Evolutionary conservation across 2,113 vertebrate genomes (phyloP), one percentile per base, ranked within the genome.

Genomic region (Synchiropus splendidus): DNA sequence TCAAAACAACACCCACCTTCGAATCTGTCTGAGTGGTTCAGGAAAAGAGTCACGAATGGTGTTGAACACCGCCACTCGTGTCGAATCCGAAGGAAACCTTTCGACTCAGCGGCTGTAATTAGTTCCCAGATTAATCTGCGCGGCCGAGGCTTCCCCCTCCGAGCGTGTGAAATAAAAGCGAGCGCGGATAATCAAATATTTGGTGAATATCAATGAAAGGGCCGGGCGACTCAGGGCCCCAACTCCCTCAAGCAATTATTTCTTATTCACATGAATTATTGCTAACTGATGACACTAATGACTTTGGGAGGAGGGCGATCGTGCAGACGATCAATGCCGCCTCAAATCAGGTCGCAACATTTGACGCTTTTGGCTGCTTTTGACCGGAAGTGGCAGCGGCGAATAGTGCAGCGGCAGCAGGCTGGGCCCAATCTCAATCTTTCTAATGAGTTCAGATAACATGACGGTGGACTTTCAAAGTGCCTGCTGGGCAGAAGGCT

Each of bases 221-320:
- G 57, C 55, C 43, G 67, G 70, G 86, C 86, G 83, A 79, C 82
- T 70, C 77, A 13, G 82, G 80, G 91, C 89, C 85, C 91, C 57
- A 68, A 79, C 58, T 91, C 91, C 90, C 92, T 46, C 16, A 86
- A 85, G 89, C 86, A 94, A 92, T 95, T 94, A 94, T 89, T 90
- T 89, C 82, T 75, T 73, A 86, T 90, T 91, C 89, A 83, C 79
- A 87, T 89, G 91, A 90, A 91, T 94, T 92, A 91, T 89, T 85
- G 79, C 86, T 88, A 89, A 87, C 87, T 89, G 88, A 90, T 90
- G 89, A 90, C 85, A 85, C 83, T 90, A 90, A 91, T 87, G 88
- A 91, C 89, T 92, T 91, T 89, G 82, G 89, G 82, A 82, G 84
- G 82, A 86, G 85, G 74, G 78, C 75, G 78, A 77, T 77, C 77